Conservation (phyloP, 2,888 invertebrate genomes). For the Eupeodes latifasciatus region DNA sequence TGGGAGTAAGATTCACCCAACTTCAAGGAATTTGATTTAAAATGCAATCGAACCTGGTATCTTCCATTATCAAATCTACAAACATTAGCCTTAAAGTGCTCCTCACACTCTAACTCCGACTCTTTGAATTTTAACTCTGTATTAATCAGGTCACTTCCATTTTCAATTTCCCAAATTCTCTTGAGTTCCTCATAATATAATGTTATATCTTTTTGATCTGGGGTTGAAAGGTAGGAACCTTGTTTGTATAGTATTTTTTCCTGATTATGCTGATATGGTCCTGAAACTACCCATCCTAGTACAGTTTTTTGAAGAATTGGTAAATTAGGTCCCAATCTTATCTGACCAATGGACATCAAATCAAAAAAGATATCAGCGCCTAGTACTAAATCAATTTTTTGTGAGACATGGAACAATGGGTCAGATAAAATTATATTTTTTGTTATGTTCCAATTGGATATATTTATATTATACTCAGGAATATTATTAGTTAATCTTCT, state of each 20-base stretch:
- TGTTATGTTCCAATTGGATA: conserved; percentile 34
- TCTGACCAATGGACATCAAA: too few species aligned
- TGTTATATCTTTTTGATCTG: neutral
- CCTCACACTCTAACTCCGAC: neutral
- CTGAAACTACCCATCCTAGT: conserved; percentile 57
- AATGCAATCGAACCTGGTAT: conserved; percentile 3
- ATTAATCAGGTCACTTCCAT: neutral
- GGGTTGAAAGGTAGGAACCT: neutral
- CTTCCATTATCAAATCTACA: neutral
- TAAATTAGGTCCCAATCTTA: too few species aligned
- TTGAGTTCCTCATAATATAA: conserved; percentile 7
- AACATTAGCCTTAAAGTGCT: neutral
- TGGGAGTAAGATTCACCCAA: neutral
- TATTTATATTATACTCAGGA: too few species aligned
- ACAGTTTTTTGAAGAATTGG: conserved; percentile 44
- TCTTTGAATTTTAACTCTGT: neutral
- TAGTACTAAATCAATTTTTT: conserved; percentile 42
- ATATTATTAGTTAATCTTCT: too few species aligned
- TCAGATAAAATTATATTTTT: conserved; percentile 54
- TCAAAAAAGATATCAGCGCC: too few species aligned
- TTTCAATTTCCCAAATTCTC: conserved; percentile 17
- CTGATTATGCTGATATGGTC: conserved; percentile 26
- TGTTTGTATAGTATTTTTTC: neutral
- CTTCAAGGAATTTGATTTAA: neutral
- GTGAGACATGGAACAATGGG: conserved; percentile 50